phyloP scores from a whole-genome alignment of 2,888 invertebrate genomes.

The Polia nebulosa region DNA sequence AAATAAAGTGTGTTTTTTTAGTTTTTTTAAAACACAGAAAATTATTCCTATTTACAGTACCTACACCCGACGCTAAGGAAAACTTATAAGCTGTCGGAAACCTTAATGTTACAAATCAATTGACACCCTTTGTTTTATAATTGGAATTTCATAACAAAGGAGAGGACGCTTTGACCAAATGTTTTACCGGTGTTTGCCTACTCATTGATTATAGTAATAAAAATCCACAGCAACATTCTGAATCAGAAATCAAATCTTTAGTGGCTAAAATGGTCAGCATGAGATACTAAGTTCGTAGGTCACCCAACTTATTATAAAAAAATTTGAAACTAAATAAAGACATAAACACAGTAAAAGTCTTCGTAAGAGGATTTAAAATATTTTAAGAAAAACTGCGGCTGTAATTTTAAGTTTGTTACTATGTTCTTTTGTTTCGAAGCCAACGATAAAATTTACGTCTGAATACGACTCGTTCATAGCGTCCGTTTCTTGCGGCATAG shows the following conservation, averaged over 20 bases:
- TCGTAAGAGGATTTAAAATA: neutral
- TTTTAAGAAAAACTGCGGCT: neutral
- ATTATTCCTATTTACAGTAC: neutral
- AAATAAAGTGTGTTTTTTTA: no score
- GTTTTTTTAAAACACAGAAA: no score
- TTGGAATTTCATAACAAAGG: conserved; percentile 46
- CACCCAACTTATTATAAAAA: neutral
- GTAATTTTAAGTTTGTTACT: neutral
- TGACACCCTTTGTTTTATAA: conserved; percentile 48
- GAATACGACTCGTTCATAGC: conserved; percentile 19
- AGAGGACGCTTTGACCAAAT: conserved; percentile 25
- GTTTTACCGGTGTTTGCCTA: conserved; percentile 3
- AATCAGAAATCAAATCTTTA: neutral
- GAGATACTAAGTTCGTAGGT: neutral
- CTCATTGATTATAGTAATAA: neutral
- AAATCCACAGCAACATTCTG: neutral
- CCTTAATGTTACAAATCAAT: conserved; percentile 54
- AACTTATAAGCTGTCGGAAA: conserved; percentile 55
- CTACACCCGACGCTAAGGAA: neutral
- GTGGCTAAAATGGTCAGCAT: neutral
- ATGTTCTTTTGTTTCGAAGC: neutral
- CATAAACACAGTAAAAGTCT: neutral
- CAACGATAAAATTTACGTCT: conserved; percentile 20
- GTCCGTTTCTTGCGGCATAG: conserved; percentile 15
- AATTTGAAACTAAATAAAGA: neutral